phyloP scores from a whole-genome alignment of 2,113 vertebrate species.

The Paracanthobrama guichenoti region DNA sequence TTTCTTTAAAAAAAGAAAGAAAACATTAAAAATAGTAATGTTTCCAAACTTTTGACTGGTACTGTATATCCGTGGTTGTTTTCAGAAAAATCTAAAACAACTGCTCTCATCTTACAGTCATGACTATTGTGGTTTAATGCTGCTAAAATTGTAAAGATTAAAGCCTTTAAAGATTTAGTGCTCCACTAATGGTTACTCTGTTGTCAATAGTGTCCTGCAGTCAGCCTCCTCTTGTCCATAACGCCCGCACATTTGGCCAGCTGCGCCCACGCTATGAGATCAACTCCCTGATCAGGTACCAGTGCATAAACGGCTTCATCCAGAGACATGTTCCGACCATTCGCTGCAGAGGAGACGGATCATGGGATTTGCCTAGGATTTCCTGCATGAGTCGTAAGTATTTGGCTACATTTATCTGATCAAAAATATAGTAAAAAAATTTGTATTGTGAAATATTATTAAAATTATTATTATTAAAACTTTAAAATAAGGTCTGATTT shows the following conservation, averaged over 20 bases:
- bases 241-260: slow-evolving; percentile 90
- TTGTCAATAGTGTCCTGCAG: slow-evolving; percentile 86
- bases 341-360: slow-evolving; percentile 88
- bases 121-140: neutral
- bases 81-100: neutral
- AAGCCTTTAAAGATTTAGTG: neutral
- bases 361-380: slow-evolving; percentile 93
- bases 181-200: slow-evolving; percentile 7
- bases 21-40: too few relatives aligned
- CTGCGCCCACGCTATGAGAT: slow-evolving; percentile 91
- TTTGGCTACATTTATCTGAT: neutral
- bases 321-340: slow-evolving; percentile 94
- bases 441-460: too few relatives aligned
- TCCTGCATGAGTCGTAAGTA: slow-evolving; percentile 94
- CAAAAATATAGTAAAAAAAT: too few relatives aligned
- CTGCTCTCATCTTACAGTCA: too few relatives aligned
- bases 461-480: too few relatives aligned
- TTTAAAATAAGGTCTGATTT: too few relatives aligned
- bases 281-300: slow-evolving; percentile 94
- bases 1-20: too few relatives aligned
- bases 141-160: too few relatives aligned
- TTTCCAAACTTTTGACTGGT: too few relatives aligned
- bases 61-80: neutral
- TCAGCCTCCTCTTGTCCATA: slow-evolving; percentile 92
- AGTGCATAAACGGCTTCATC: slow-evolving; percentile 92